Conservation (phyloP, 2,797 vertebrate genomes). For the Enoplosus armatus region DNA sequence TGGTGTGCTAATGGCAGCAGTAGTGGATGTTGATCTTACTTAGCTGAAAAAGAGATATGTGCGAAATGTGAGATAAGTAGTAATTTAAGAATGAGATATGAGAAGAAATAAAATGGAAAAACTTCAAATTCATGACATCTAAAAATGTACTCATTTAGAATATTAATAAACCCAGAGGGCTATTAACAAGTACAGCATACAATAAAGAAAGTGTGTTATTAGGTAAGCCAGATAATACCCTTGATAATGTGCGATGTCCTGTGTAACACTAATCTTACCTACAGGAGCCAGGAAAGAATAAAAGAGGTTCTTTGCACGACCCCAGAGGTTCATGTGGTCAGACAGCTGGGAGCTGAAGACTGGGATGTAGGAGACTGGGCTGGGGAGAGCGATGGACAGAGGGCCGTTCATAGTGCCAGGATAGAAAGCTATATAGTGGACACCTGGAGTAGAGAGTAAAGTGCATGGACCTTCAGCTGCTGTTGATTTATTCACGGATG, state of each 20-base stretch:
- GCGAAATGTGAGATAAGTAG: neutral
- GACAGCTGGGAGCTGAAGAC: constrained; percentile 63
- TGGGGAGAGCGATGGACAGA: constrained; percentile 57
- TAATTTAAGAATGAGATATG: neutral
- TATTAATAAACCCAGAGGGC: neutral
- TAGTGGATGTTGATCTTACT: too few relatives aligned
- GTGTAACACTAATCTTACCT: constrained; percentile 32
- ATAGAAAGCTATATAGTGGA: constrained; percentile 70
- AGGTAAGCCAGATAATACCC: neutral
- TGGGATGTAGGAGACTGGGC: constrained; percentile 70
- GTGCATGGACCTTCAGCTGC: neutral
- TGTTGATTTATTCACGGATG: neutral
- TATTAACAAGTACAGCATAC: neutral
- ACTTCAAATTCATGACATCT: neutral
- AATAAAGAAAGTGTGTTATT: neutral
- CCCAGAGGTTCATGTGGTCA: constrained; percentile 80
- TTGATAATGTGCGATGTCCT: neutral
- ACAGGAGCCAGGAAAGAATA: constrained; percentile 55
- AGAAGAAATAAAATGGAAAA: neutral
- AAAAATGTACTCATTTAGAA: neutral
- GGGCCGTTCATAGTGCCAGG: constrained; percentile 56
- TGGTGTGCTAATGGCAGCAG: constrained; percentile 1
- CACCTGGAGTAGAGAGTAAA: constrained; percentile 53
- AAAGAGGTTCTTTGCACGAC: constrained; percentile 75
- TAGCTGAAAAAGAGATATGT: neutral